A percentile compares a stretch with the other conserved stretches of the same genome.
Evolutionary conservation across 2,888 invertebrate species (phyloP).

Genomic region (Thera britannica): DNA sequence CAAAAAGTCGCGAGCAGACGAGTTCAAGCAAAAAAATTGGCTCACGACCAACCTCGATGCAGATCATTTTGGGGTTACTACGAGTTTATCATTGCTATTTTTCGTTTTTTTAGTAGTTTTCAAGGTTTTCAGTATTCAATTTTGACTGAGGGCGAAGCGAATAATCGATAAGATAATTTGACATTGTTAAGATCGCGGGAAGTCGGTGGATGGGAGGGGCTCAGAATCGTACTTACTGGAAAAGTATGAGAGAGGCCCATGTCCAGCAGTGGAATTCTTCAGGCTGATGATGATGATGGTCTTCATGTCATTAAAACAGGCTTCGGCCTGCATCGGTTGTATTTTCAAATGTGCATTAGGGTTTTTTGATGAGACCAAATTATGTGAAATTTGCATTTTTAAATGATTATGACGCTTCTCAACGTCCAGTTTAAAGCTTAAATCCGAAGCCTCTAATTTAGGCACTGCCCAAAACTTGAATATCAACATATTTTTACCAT

Average conservation of each 20-base stretch:
- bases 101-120: background rate
- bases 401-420: background rate
- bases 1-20: slow-evolving; percentile 26
- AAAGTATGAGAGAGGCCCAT: no score
- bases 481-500: slow-evolving; percentile 54
- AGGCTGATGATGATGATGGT: no score
- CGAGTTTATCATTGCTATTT: background rate
- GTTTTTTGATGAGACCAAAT: background rate
- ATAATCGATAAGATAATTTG: no score
- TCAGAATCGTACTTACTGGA: no score
- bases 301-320: no score
- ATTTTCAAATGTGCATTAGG: background rate
- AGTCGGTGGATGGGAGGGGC: no score
- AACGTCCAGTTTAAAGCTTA: slow-evolving; percentile 5
- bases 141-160: no score
- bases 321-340: background rate
- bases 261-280: no score
- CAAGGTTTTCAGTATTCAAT: no score
- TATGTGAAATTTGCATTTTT: background rate
- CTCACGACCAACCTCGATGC: background rate
- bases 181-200: no score
- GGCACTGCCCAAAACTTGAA: slow-evolving; percentile 40
- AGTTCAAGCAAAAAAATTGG: slow-evolving; percentile 7
- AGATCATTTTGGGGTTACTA: background rate
- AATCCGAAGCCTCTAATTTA: slow-evolving; percentile 30